phyloP scores from a whole-genome alignment of 2,888 invertebrate genomes.

The Cephus rjabovi region DNA sequence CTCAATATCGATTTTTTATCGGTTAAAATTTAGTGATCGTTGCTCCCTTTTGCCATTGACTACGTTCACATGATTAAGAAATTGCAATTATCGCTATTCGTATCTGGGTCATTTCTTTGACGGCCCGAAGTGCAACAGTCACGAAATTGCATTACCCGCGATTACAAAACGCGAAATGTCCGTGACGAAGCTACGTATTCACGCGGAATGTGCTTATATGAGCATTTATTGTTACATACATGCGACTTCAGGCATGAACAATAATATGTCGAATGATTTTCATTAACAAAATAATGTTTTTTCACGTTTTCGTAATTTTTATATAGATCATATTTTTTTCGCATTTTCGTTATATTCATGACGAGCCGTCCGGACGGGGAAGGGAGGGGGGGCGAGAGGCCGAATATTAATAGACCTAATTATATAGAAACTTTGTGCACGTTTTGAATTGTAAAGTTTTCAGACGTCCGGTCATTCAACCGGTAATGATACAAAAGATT shows the following conservation, averaged over 20 bases:
- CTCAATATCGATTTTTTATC: neutral
- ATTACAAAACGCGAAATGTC: neutral
- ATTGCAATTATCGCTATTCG: neutral
- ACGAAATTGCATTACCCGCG: neutral
- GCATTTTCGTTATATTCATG: no score
- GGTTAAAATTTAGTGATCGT: neutral
- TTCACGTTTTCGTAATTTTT: neutral
- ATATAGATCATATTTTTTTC: neutral
- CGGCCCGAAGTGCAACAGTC: neutral
- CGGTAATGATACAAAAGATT: neutral
- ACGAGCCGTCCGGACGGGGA: no score
- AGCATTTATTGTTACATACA: constrained; percentile 1
- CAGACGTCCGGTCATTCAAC: neutral
- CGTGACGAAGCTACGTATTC: neutral
- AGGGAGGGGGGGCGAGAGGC: no score
- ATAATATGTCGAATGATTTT: neutral
- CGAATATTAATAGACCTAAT: neutral
- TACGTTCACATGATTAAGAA: neutral
- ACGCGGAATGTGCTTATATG: constrained; percentile 14
- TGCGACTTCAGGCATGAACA: neutral
- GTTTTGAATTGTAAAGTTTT: neutral
- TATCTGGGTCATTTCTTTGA: neutral
- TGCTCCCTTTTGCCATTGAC: neutral
- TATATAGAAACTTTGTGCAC: neutral
- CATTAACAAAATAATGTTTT: neutral